Evolutionary conservation across 2,888 invertebrate genomes (phyloP).

Genomic region (Pollenia amentaria): DNA sequence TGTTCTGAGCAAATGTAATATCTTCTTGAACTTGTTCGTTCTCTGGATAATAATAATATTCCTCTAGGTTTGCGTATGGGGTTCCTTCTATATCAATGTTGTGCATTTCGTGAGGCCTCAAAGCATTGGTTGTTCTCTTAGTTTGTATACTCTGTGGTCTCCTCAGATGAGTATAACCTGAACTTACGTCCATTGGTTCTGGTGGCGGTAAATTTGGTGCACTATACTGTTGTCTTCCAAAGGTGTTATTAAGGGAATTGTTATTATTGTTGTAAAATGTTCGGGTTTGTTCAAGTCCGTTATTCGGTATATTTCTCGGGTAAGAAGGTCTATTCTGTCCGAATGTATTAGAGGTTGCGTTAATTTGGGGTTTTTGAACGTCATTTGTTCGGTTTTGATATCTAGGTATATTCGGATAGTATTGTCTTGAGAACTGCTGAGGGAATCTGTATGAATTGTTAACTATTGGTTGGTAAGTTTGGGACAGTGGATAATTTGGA

Average conservation of each 20-base stretch:
- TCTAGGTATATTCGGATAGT: too few species aligned
- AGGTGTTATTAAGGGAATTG: constrained; percentile 21
- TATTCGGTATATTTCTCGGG: too few species aligned
- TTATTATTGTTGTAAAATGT: constrained; percentile 17
- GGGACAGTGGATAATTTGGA: neutral
- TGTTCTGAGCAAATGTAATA: constrained; percentile 30
- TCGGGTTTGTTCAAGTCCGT: constrained; percentile 19
- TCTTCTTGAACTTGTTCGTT: constrained; percentile 30
- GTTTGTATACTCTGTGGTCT: constrained; percentile 32
- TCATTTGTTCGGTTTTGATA: too few species aligned
- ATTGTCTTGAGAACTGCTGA: too few species aligned
- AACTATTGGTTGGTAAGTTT: too few species aligned
- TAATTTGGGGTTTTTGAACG: too few species aligned
- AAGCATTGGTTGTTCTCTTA: neutral
- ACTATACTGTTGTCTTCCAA: neutral
- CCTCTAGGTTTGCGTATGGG: constrained; percentile 40
- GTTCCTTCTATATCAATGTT: constrained; percentile 19
- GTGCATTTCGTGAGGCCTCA: constrained; percentile 37
- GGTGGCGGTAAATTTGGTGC: neutral
- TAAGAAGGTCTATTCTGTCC: too few species aligned
- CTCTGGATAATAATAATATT: constrained; percentile 38
- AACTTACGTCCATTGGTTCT: constrained; percentile 51
- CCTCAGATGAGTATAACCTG: constrained; percentile 30
- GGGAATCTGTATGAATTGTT: too few species aligned
- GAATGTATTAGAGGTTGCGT: too few species aligned